These are phyloP conservation scores for Trichomalopsis sarcophagae DNA, from an alignment of 1,140 invertebrate genomes.

Conservation along the genomic window DNA sequence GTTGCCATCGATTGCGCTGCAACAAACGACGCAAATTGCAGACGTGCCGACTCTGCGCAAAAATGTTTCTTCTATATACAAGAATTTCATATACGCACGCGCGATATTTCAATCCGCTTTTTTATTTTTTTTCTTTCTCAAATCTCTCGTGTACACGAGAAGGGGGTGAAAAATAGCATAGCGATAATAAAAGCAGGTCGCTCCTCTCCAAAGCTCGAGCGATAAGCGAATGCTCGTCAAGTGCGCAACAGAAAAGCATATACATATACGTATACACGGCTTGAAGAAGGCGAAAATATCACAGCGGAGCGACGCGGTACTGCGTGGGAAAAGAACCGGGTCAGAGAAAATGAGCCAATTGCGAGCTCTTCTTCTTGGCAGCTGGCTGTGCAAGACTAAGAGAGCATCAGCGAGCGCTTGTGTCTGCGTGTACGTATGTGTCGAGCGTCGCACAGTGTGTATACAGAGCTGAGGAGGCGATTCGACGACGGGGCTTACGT, in stretches of 20 bases:
- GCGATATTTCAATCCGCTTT: too few relatives aligned
- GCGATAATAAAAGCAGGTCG: neutral
- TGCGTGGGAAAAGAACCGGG: neutral
- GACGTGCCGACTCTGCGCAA: too few relatives aligned
- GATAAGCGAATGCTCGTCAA: neutral
- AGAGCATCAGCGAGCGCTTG: neutral
- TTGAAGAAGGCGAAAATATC: neutral
- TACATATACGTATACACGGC: neutral
- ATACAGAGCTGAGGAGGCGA: neutral
- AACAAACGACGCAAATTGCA: too few relatives aligned
- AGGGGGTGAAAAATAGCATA: neutral
- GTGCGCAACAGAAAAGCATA: neutral
- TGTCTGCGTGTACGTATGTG: too few relatives aligned
- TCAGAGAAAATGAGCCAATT: constrained; percentile 11
- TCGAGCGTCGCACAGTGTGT: too few relatives aligned
- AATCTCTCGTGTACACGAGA: neutral
- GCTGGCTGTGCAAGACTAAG: neutral
- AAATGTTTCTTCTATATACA: too few relatives aligned
- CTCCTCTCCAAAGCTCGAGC: neutral
- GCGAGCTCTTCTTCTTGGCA: neutral
- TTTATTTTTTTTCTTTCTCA: too few relatives aligned
- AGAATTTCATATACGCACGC: too few relatives aligned
- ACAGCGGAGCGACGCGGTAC: neutral
- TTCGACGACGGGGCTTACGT: constrained; percentile 6
- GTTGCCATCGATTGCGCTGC: neutral